phyloP scores from a whole-genome alignment of 2,113 vertebrate genomes.

The Clupea harengus region DNA sequence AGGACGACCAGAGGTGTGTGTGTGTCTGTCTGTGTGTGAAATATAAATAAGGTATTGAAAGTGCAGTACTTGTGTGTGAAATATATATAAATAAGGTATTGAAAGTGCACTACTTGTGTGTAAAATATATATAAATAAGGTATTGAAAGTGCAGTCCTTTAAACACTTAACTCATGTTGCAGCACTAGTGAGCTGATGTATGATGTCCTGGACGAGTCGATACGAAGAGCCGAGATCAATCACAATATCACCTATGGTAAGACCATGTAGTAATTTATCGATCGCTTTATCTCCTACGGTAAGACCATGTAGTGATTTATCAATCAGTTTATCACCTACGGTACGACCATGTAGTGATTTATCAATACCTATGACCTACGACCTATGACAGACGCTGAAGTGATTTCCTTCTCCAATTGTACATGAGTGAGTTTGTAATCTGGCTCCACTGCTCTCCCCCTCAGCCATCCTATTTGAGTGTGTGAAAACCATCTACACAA shows the following conservation, averaged over 20 bases:
- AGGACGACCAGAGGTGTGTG: constrained; percentile 83
- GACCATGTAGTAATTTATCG: not conserved
- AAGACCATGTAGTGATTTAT: not conserved
- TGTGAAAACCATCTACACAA: constrained; percentile 91
- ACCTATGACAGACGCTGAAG: no score
- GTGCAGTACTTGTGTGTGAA: no score
- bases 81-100: no score
- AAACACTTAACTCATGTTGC: constrained; percentile 40
- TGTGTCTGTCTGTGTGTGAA: not conserved
- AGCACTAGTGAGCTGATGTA: constrained; percentile 93
- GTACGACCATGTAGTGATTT: no score
- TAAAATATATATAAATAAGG: not conserved
- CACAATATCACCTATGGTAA: constrained; percentile 97
- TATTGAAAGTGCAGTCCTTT: not conserved
- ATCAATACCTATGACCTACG: no score
- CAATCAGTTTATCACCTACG: not conserved
- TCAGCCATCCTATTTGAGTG: constrained; percentile 95
- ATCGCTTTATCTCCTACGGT: constrained; percentile 83
- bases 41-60: no score
- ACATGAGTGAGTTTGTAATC: not conserved
- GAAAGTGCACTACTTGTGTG: not conserved
- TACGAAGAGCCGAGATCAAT: constrained; percentile 96
- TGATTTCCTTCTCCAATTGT: not conserved
- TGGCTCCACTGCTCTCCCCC: not conserved
- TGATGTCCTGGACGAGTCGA: constrained; percentile 93